A percentile compares a stretch with the other conserved stretches of the same genome.
phyloP scores from a whole-genome alignment of 2,797 vertebrate species.

The Ctenopoma kingsleyae region DNA sequence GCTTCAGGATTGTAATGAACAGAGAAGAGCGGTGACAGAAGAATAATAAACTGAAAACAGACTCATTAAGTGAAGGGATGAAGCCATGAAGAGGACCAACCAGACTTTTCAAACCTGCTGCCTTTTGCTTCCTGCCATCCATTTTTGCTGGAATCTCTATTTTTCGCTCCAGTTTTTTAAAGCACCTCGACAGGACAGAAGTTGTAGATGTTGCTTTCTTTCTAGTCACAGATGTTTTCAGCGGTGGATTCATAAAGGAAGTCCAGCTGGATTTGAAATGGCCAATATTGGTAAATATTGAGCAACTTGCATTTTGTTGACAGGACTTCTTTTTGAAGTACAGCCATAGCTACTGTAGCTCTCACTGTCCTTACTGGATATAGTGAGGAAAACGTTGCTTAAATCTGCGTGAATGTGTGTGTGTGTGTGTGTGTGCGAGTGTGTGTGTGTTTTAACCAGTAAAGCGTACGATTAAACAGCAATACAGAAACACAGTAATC shows the following conservation, averaged over 20 bases:
- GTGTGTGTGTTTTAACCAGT: constrained; percentile 23
- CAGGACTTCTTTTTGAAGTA: constrained; percentile 64
- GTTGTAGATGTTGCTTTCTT: constrained; percentile 15
- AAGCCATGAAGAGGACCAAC: constrained; percentile 40
- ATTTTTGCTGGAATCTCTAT: constrained; percentile 34
- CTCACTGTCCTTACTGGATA: constrained; percentile 31
- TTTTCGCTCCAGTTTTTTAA: background rate
- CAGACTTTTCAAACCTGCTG: constrained; percentile 40
- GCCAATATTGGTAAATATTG: constrained; percentile 4
- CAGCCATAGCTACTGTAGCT: constrained; percentile 38
- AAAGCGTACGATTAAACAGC: constrained; percentile 29
- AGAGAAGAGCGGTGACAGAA: constrained; percentile 33
- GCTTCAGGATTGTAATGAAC: constrained; percentile 72
- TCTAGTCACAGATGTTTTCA: background rate
- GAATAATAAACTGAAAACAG: constrained; percentile 18
- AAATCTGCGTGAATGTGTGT: constrained; percentile 30
- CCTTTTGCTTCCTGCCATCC: constrained; percentile 35
- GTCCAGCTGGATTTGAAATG: constrained; percentile 21
- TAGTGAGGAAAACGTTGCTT: constrained; percentile 18
- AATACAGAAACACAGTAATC: constrained; percentile 40
- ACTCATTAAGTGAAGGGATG: constrained; percentile 45
- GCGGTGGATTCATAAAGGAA: constrained; percentile 11
- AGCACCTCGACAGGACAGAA: constrained; percentile 26
- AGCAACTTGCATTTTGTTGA: constrained; percentile 36
- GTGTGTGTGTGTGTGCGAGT: constrained; percentile 8